These are phyloP conservation scores for Leptinotarsa haldemani DNA, from an alignment of 2,888 invertebrate species.

Conservation along the genomic window DNA sequence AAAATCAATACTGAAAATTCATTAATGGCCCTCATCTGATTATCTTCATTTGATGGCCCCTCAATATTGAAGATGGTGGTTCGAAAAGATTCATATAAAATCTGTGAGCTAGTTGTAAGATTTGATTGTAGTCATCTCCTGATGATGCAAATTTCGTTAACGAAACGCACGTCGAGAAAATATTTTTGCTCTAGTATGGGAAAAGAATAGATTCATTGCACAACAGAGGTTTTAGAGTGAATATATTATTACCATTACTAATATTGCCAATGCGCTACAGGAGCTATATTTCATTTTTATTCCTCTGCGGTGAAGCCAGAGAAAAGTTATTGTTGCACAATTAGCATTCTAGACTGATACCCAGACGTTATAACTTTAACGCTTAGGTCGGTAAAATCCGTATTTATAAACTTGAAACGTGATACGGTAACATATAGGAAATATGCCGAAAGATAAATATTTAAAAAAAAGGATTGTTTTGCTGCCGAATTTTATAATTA, in stretches of 20 bases:
- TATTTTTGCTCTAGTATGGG: no score
- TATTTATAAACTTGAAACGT: constrained; percentile 16
- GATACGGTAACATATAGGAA: constrained; percentile 12
- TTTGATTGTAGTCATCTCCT: no score
- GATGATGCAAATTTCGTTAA: no score
- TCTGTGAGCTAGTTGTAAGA: no score
- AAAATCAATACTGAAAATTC: no score
- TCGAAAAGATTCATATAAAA: no score
- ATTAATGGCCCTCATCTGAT: no score
- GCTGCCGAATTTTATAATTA: constrained; percentile 7
- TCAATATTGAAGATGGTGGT: no score
- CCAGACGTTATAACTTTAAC: constrained; percentile 1
- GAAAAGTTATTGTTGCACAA: neutral
- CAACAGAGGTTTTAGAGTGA: no score
- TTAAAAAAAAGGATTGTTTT: constrained; percentile 9
- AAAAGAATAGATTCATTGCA: no score
- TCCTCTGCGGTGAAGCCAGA: neutral
- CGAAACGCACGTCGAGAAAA: no score
- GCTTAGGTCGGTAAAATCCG: constrained; percentile 11
- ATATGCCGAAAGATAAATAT: constrained; percentile 19
- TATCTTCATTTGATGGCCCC: no score
- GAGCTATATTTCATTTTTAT: neutral
- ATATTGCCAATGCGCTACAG: neutral
- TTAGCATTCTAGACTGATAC: constrained; percentile 7
- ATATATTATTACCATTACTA: neutral